Conservation (phyloP, 2,113 vertebrate genomes). For the Cololabis saira region DNA sequence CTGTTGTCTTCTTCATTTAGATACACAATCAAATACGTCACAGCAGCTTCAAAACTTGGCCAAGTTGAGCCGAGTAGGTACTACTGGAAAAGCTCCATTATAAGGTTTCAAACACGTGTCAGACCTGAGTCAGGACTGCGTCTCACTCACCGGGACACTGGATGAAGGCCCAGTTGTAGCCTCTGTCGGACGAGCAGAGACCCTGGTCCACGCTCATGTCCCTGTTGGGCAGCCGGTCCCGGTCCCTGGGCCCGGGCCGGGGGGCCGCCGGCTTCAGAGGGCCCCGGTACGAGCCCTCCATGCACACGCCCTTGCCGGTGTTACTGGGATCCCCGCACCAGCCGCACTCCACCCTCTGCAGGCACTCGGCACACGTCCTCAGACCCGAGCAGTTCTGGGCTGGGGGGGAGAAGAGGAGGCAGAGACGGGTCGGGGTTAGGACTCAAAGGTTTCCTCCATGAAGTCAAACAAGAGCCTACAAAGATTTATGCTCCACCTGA, state of each 20-base stretch:
- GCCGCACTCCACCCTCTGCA: slow-evolving; percentile 93
- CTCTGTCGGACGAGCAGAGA: slow-evolving; percentile 89
- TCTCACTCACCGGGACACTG: slow-evolving; percentile 90
- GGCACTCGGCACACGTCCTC: slow-evolving; percentile 89
- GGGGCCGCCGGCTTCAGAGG: slow-evolving; percentile 83
- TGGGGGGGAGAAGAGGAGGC: slow-evolving; percentile 44
- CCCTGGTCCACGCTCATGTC: slow-evolving; percentile 87
- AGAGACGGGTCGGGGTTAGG: not conserved
- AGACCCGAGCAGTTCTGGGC: slow-evolving; percentile 96
- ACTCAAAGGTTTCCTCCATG: not conserved
- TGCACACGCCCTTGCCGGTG: slow-evolving; percentile 89
- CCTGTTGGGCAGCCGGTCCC: slow-evolving; percentile 34
- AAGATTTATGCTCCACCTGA: too few species aligned
- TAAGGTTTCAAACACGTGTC: too few species aligned
- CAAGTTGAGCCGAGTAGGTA: too few species aligned
- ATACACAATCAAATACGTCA: too few species aligned
- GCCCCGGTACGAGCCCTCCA: slow-evolving; percentile 92
- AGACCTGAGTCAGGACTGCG: too few species aligned
- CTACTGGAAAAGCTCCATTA: too few species aligned
- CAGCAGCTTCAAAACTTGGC: too few species aligned
- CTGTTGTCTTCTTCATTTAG: too few species aligned
- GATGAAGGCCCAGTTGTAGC: slow-evolving; percentile 94
- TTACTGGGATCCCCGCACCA: slow-evolving; percentile 96
- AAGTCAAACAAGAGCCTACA: too few species aligned
- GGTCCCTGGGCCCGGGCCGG: slow-evolving; percentile 17